Percentiles rank a stretch among this genome's conserved stretches.
Conservation (phyloP, 2,888 invertebrate species). For the Sphaerophoria taeniata region DNA sequence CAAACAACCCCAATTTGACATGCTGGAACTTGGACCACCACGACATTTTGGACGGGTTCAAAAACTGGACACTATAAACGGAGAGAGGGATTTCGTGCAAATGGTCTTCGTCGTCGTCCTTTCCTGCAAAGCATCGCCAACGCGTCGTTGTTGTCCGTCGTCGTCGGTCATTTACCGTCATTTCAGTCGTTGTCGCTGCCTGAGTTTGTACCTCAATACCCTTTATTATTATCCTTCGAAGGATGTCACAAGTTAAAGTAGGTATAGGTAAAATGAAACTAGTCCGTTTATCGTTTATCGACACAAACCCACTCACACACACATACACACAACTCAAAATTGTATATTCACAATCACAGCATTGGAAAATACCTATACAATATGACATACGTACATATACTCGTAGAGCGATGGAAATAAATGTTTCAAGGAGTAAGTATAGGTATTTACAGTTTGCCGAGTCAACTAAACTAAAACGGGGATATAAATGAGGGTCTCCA, state of each 20-base stretch:
- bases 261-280: slow-evolving; percentile 68
- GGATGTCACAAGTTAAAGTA: slow-evolving; percentile 74
- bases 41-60: slow-evolving; percentile 46
- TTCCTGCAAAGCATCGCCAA: not conserved
- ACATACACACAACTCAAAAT: not conserved
- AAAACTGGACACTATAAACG: slow-evolving; percentile 40
- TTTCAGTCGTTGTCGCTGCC: slow-evolving; percentile 36
- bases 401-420: not conserved
- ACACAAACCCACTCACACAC: slow-evolving; percentile 42
- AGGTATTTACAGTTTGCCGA: slow-evolving; percentile 74
- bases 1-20: slow-evolving; percentile 48
- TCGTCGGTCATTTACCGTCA: slow-evolving; percentile 11
- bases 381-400: slow-evolving; percentile 25
- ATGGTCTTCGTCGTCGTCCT: slow-evolving; percentile 30
- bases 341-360: slow-evolving; percentile 23
- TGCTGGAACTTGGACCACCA: slow-evolving; percentile 50
- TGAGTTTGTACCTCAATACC: slow-evolving; percentile 60
- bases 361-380: slow-evolving; percentile 24
- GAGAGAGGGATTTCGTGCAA: slow-evolving; percentile 45
- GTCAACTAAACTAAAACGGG: slow-evolving; percentile 68
- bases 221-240: slow-evolving; percentile 73
- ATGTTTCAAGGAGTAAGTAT: slow-evolving; percentile 65
- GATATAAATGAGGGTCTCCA: slow-evolving; percentile 60
- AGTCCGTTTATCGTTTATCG: slow-evolving; percentile 74
- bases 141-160: not conserved